A percentile compares a stretch with the other conserved stretches of the same genome.
Conservation (phyloP, 2,113 vertebrate species). For the Chionis minor region DNA sequence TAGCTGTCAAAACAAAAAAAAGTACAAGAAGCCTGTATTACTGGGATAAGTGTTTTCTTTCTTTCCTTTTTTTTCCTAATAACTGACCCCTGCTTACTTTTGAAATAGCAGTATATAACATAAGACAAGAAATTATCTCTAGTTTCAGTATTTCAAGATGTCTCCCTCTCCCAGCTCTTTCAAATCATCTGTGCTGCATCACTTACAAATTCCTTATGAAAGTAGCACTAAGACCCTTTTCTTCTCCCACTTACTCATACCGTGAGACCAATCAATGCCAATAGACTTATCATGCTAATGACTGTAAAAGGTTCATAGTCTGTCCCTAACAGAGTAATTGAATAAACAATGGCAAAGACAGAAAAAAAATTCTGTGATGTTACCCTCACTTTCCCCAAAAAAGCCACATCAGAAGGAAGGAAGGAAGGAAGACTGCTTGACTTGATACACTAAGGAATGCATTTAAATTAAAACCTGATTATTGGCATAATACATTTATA, state of each 20-base stretch:
- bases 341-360: not conserved
- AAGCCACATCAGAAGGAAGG: not conserved
- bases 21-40: not conserved
- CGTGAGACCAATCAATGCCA: not conserved
- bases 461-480: conserved; percentile 19
- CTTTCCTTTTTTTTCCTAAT: not conserved
- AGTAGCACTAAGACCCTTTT: not conserved
- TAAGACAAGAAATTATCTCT: not conserved
- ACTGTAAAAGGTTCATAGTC: not conserved
- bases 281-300: not conserved
- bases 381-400: not conserved
- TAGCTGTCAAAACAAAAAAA: not conserved
- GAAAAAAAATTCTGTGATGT: not conserved
- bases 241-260: not conserved
- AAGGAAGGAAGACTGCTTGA: not conserved
- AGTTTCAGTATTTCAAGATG: not conserved
- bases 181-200: not conserved
- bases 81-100: not conserved
- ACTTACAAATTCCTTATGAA: not conserved
- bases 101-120: not conserved
- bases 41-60: not conserved
- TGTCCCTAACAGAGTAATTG: not conserved
- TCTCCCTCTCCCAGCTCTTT: not conserved
- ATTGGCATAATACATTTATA: not conserved
- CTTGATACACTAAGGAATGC: not conserved